A percentile compares a stretch with the other conserved stretches of the same genome.
Conservation (phyloP, 2,888 invertebrate species). For the Spilarctia lutea region DNA sequence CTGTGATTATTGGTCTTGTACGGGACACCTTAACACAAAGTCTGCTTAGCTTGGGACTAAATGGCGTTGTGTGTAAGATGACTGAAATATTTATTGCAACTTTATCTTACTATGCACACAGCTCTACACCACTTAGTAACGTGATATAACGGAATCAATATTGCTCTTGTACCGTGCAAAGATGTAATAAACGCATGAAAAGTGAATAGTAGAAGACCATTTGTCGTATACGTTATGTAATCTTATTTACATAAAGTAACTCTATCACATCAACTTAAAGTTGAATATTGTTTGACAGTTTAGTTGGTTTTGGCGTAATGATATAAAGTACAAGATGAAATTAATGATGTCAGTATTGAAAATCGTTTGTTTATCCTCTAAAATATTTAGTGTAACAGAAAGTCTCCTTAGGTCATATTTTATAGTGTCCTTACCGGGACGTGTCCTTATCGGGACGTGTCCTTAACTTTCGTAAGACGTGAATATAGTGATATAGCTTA, state of each 20-base stretch:
- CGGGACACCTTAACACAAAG: no score
- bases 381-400: conserved; percentile 63
- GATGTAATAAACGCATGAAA: conserved; percentile 81
- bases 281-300: conserved; percentile 40
- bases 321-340: conserved; percentile 56
- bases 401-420: conserved; percentile 58
- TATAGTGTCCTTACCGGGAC: conserved; percentile 49
- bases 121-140: conserved; percentile 66
- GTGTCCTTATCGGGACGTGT: conserved; percentile 6
- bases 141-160: conserved; percentile 77
- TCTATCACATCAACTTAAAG: conserved; percentile 51
- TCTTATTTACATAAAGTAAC: conserved; percentile 33
- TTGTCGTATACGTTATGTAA: conserved; percentile 62
- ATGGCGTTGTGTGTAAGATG: no score
- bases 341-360: conserved; percentile 76
- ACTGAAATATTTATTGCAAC: neutral
- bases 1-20: no score
- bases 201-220: conserved; percentile 72
- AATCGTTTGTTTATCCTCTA: conserved; percentile 76
- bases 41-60: no score
- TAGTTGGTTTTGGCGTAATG: conserved; percentile 27
- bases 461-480: conserved; percentile 33
- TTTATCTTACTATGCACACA: conserved; percentile 41
- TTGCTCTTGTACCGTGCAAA: conserved; percentile 77
- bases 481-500: conserved; percentile 44